Base-by-base conservation (phyloP, 2,797 vertebrate species). In the Anomalospiza imberbis region DNA sequence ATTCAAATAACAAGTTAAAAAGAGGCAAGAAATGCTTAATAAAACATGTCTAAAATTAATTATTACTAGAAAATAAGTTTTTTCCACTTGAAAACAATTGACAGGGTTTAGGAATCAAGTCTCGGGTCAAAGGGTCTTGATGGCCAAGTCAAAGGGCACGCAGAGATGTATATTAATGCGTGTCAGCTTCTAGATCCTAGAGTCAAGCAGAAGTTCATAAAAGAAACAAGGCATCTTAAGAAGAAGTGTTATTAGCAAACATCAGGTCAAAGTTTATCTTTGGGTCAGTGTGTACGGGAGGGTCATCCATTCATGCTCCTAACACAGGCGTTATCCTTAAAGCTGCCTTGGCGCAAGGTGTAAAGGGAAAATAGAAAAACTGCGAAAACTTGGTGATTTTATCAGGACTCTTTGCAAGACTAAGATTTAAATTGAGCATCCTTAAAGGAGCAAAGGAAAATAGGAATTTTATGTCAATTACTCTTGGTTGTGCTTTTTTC, bases 211-310 rank as follows among this genome's bases (percentile, higher is more conserved):
- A 96, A 93, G 94, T 95, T 97, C 96, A 97, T 97, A 94, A 97
- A 96, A 95, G 96, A 96, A 97, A 97, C 96, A 97, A 97, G 97
- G 93, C 93, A 71, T 96, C 95, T 97, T 98, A 96, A 97, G 97
- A 97, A 97, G 96, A 97, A 97, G 96, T 97, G 96, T 95, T 97
- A 97, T 97, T 96, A 97, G 96, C 97, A 97, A 98, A 97, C 96
- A 95, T 82, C 65, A 97, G 98, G 98, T 99, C 98, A 99, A 98
- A 98, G 99, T 98, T 98, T 98, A 98, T 98, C 98, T 98, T 95
- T 96, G 98, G 98, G 98, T 99, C 98, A 98, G 75, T 91, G 97
- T 98, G 97, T 95, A 88, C 2, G 2, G 62, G 72, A 92, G 84
- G 90, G 91, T 92, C 92, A 88, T 87, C 86, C 87, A 67, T 93